Evolutionary conservation across 1,140 invertebrate species (phyloP).

Genomic region (Calliopsis andreniformis): DNA sequence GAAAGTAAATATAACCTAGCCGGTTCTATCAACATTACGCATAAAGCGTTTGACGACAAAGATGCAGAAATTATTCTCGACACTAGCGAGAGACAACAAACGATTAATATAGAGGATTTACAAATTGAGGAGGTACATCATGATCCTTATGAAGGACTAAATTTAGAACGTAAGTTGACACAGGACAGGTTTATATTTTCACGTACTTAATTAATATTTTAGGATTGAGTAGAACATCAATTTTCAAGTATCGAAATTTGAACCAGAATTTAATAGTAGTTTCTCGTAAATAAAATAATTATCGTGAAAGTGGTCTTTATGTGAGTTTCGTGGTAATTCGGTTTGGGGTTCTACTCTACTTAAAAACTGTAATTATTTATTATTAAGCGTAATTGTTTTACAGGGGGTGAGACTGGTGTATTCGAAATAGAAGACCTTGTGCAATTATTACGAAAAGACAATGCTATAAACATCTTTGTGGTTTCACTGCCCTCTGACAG

Average conservation of each 20-base stretch:
- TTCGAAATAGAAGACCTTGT: conserved; percentile 94
- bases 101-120: conserved; percentile 76
- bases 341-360: background rate
- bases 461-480: conserved; percentile 91
- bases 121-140: conserved; percentile 70
- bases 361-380: conserved; percentile 18
- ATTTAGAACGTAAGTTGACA: conserved; percentile 82
- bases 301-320: too few species aligned
- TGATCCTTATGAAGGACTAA: conserved; percentile 79
- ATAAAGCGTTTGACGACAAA: conserved; percentile 84
- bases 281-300: too few species aligned
- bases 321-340: too few species aligned
- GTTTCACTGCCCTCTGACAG: conserved; percentile 87
- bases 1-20: conserved; percentile 60
- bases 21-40: conserved; percentile 77
- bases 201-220: conserved; percentile 17
- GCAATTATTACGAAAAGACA: conserved; percentile 88
- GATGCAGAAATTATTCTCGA: conserved; percentile 86
- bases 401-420: conserved; percentile 90
- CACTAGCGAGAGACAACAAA: conserved; percentile 84
- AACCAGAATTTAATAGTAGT: too few species aligned
- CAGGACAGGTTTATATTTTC: background rate
- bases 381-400: conserved; percentile 64
- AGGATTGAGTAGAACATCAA: too few species aligned
- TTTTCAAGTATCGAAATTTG: too few species aligned